Evolutionary conservation across 2,113 vertebrate genomes (phyloP), one percentile per base, ranked within the genome.

Genomic region (Aegotheles bennettii): DNA sequence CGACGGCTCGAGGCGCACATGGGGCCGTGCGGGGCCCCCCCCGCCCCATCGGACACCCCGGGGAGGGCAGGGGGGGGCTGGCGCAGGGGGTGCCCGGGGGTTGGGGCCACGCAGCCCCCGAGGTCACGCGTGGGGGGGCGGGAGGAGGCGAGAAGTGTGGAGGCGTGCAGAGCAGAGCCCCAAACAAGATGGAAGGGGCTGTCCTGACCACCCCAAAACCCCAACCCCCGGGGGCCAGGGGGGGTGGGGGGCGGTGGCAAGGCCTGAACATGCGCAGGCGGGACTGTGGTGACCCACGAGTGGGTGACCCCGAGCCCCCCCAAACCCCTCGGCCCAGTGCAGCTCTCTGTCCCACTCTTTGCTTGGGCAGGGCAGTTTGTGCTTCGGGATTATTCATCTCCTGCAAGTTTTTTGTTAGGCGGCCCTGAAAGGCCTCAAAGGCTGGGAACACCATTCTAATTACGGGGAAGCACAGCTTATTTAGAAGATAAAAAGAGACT

Each of bases 361-460:
- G 91, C 96, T 94, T 90, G 56, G 96, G 93, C 95, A 87, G 42
- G 87, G 95, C 87, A 96, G 96, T 97, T 97, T 96, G 96, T 86
- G 89, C 96, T 96, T 89, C 88, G 97, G 97, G 87, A 95, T 97
- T 98, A 97, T 97, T 98, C 96, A 89, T 89, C 97, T 96, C 93
- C 95, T 65, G 94, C 96, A 86, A 97, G 97, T 97, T 98, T 97
- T 98, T 97, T 97, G 98, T 98, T 97, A 95, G 57, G 80, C 95
- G 88, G 94, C 87, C 96, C 87, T 98, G 97, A 98, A 98, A 99
- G 97, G 98, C 97, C 97, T 98, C 97, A 98, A 98, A 98, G 98
- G 98, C 98, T 97, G 97, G 97, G 97, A 98, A 98, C 98, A 98
- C 97, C 98, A 97, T 98, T 98, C 97, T 98, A 98, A 98, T 98